A percentile compares a stretch with the other conserved stretches of the same genome.
phyloP scores from a whole-genome alignment of 2,888 invertebrate genomes.

The Melieria omissa region DNA sequence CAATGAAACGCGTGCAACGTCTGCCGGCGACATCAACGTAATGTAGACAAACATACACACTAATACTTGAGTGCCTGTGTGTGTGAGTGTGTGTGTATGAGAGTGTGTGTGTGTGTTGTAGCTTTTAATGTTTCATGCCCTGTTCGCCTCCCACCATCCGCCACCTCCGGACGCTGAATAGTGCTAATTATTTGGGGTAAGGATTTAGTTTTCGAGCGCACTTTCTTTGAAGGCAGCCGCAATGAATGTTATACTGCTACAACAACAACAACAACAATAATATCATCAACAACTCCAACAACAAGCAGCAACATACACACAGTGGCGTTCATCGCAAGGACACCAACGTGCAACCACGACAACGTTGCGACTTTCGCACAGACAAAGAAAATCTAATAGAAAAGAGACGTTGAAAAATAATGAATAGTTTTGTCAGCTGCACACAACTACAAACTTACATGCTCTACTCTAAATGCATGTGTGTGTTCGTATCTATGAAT shows the following conservation, averaged over 20 bases:
- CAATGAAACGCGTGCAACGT: background rate
- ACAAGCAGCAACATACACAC: slow-evolving; percentile 8
- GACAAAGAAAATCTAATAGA: slow-evolving; percentile 57
- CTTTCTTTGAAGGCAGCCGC: no score
- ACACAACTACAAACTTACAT: background rate
- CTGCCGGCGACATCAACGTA: background rate
- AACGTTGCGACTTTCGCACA: slow-evolving; percentile 54
- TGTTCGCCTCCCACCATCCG: background rate
- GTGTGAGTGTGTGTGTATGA: background rate
- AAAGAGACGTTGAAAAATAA: slow-evolving; percentile 48
- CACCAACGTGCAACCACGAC: slow-evolving; percentile 6
- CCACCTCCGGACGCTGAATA: slow-evolving; percentile 49
- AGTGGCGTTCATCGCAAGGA: background rate
- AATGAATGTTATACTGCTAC: no score
- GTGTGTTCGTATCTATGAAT: slow-evolving; percentile 37
- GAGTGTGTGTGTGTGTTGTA: background rate
- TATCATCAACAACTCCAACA: slow-evolving; percentile 23
- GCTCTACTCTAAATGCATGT: slow-evolving; percentile 31
- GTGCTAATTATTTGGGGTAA: slow-evolving; percentile 63
- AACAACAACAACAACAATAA: no score
- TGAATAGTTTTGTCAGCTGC: slow-evolving; percentile 25
- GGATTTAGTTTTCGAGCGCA: slow-evolving; percentile 41
- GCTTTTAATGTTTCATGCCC: background rate
- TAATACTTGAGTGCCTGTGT: background rate
- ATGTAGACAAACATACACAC: background rate